phyloP scores from a whole-genome alignment of 1,140 invertebrate species.

The Bemisia tabaci region DNA sequence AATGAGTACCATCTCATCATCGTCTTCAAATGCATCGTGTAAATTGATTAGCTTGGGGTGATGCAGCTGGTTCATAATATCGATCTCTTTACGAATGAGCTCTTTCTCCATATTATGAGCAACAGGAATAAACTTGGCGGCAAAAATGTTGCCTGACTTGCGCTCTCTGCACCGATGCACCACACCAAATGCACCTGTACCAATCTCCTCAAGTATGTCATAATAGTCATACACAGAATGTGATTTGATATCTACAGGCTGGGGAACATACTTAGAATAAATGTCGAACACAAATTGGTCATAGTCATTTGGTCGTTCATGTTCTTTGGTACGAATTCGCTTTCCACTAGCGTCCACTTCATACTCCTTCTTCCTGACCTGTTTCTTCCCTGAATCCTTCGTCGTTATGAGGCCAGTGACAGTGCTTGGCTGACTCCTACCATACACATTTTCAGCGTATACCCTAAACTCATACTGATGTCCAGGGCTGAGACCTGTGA shows the following conservation, averaged over 20 bases:
- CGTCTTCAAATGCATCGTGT: slow-evolving; percentile 97
- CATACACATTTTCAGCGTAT: slow-evolving; percentile 93
- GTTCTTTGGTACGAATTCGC: slow-evolving; percentile 77
- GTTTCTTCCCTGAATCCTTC: slow-evolving; percentile 66
- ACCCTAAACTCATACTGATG: slow-evolving; percentile 95
- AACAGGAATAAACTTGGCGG: slow-evolving; percentile 97
- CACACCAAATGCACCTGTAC: slow-evolving; percentile 96
- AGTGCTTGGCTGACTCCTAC: slow-evolving; percentile 82
- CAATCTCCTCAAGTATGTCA: slow-evolving; percentile 98
- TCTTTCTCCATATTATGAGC: slow-evolving; percentile 92
- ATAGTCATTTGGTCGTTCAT: slow-evolving; percentile 84
- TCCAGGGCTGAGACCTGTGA: slow-evolving; percentile 70
- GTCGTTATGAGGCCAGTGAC: slow-evolving; percentile 65
- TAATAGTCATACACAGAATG: slow-evolving; percentile 95
- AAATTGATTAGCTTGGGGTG: slow-evolving; percentile 95
- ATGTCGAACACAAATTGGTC: slow-evolving; percentile 96
- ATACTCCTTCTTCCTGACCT: slow-evolving; percentile 58
- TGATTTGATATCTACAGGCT: slow-evolving; percentile 90
- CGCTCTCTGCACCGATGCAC: slow-evolving; percentile 94
- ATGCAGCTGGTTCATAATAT: slow-evolving; percentile 97
- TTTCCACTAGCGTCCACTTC: slow-evolving; percentile 84
- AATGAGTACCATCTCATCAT: slow-evolving; percentile 98
- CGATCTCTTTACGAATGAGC: slow-evolving; percentile 93
- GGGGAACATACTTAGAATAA: slow-evolving; percentile 91
- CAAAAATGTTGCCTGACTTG: slow-evolving; percentile 91